Percentiles rank a stretch among this genome's conserved stretches.
Evolutionary conservation across 2,797 vertebrate genomes (phyloP).

Genomic region (Scleropages formosus): DNA sequence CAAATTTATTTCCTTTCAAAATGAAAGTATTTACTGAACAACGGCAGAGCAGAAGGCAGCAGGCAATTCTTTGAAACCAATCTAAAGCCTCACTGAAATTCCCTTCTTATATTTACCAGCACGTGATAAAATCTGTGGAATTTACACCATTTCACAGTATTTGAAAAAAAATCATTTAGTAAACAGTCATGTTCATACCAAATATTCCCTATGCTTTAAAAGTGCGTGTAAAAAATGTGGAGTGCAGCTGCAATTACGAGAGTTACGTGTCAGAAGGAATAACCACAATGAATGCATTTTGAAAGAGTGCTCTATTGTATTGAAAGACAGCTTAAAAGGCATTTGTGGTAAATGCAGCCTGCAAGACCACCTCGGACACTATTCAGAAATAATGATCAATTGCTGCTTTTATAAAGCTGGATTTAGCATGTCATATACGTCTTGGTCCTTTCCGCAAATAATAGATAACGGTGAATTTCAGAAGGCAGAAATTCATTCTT

Average conservation of each 20-base stretch:
- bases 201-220: not conserved
- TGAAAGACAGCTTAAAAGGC: constrained; percentile 31
- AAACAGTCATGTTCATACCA: no score
- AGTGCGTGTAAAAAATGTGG: not conserved
- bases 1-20: no score
- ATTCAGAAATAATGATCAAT: constrained; percentile 72
- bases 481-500: constrained; percentile 83
- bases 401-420: constrained; percentile 70
- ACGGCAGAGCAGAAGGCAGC: no score
- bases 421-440: constrained; percentile 76
- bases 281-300: not conserved
- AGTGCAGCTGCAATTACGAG: not conserved
- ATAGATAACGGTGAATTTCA: constrained; percentile 76
- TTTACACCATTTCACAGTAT: no score
- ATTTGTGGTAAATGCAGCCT: constrained; percentile 51
- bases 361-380: constrained; percentile 40
- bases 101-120: no score
- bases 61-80: no score
- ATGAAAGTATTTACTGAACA: no score
- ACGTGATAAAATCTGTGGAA: no score
- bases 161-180: no score
- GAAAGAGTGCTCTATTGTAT: constrained; percentile 20
- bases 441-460: constrained; percentile 70
- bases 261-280: not conserved
- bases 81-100: no score